Base-by-base conservation (phyloP, 2,888 invertebrate genomes). In the Pristionchus arcanus region DNA sequence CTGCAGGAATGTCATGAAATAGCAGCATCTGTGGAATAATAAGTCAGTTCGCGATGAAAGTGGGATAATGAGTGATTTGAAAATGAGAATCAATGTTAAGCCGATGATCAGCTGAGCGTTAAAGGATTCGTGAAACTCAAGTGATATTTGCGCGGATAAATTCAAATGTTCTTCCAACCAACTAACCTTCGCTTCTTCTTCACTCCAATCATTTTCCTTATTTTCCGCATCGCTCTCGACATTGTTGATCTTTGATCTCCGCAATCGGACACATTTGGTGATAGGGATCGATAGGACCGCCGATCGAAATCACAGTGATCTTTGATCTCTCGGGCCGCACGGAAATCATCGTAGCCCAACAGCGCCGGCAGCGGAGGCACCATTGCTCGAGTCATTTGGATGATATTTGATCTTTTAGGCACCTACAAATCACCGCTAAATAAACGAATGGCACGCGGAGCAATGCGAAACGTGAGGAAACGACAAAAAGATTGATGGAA, bases 121-220 rank as follows among this genome's bases (percentile, higher is more conserved):
- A n/a, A 63, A 63, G 5, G 63, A 3, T 21, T 63, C 63, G 63
- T 63, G 63, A 63, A 63, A 63, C 63, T 63, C 63, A 63, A 63
- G 25, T 25, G 25, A 63, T n/a, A n/a, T n/a, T 63, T 13, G 7
- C 42, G 9, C 42, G 42, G 42, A 49, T 49, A 49, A 55, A 5
- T 55, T 55, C 13, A 55, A 55, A 55, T 9, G 5, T 1, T 49
- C 42, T 71, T 13, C 25, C 3, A 59, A 63, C 19, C 21, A 21
- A 63, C 83, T 83, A 15, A 83, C 84, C 84, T 85, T 25, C 84
- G 15, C 84, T 59, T 85, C 84, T 85, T 85, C 84, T 85, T 85
- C 84, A 28, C 59, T n/a, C 84, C 59, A 25, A 59, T 37, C 21
- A 85, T 85, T 34, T 55, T 59, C n/a, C 59, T 55, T 0, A 85